These are phyloP conservation scores for Tillus elongatus DNA, from an alignment of 2,888 invertebrate genomes.

Conservation along the genomic window DNA sequence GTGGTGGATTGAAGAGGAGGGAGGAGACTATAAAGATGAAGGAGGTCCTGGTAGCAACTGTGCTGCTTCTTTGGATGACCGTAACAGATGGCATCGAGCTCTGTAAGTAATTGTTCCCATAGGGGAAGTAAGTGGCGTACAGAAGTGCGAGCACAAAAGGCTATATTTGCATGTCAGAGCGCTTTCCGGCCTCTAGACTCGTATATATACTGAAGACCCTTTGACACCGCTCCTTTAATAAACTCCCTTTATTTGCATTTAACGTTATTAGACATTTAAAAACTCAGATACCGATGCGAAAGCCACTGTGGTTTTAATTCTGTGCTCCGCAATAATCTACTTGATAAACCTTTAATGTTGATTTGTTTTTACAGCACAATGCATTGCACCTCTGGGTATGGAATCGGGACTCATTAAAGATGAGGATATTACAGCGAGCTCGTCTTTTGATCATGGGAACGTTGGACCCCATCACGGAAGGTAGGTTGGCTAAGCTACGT, in stretches of 20 bases:
- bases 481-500: slow-evolving; percentile 50
- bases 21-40: too few species aligned
- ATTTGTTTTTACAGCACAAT: slow-evolving; percentile 58
- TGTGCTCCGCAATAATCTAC: too few species aligned
- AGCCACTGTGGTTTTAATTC: slow-evolving; percentile 7
- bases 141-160: slow-evolving; percentile 26
- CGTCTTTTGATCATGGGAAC: slow-evolving; percentile 74
- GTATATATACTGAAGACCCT: slow-evolving; percentile 18
- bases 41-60: slow-evolving; percentile 20
- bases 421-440: slow-evolving; percentile 73
- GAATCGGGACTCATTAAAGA: slow-evolving; percentile 73
- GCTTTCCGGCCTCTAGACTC: slow-evolving; percentile 15
- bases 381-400: slow-evolving; percentile 77
- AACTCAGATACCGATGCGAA: neutral
- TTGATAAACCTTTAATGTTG: slow-evolving; percentile 11
- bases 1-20: too few species aligned
- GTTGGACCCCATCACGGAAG: slow-evolving; percentile 81
- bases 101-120: slow-evolving; percentile 30
- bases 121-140: slow-evolving; percentile 25
- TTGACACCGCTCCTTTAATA: slow-evolving; percentile 24
- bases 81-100: slow-evolving; percentile 31
- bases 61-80: slow-evolving; percentile 25
- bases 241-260: slow-evolving; percentile 29
- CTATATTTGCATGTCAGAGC: slow-evolving; percentile 31
- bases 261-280: slow-evolving; percentile 23